Percentiles rank a stretch among this genome's conserved stretches.
Evolutionary conservation across 2,797 vertebrate species (phyloP).

Genomic region (Sebastes ruberrimus): DNA sequence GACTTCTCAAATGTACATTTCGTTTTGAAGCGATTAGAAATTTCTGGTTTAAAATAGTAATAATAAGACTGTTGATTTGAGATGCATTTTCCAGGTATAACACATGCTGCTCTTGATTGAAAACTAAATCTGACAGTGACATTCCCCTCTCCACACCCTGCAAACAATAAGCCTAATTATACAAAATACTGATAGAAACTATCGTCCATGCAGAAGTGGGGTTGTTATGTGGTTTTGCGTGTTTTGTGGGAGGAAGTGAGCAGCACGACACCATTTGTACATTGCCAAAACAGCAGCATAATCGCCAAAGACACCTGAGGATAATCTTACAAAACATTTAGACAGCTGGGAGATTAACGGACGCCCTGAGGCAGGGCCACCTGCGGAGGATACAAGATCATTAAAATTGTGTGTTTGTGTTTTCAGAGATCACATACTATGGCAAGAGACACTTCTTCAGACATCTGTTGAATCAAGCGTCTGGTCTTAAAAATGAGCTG

Average conservation of each 20-base stretch:
- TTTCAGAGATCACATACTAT: background rate
- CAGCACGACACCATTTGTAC: background rate
- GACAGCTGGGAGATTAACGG: constrained; percentile 6
- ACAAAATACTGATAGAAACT: too few relatives aligned
- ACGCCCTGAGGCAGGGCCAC: constrained; percentile 2
- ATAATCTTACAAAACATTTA: constrained; percentile 7
- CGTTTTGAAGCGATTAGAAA: background rate
- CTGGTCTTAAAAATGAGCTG: background rate
- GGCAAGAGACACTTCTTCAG: background rate
- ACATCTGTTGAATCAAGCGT: background rate
- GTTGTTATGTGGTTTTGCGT: background rate
- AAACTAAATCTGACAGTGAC: background rate
- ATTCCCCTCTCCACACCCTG: too few relatives aligned
- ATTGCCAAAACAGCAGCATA: constrained; percentile 5
- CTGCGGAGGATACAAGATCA: background rate
- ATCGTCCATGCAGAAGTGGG: background rate
- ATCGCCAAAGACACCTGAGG: constrained; percentile 7
- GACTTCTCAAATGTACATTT: background rate
- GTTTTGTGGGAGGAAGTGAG: background rate
- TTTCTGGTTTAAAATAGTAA: background rate
- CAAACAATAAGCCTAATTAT: too few relatives aligned
- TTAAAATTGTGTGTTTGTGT: background rate
- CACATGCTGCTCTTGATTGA: background rate
- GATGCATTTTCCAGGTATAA: background rate
- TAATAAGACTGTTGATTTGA: background rate